Conservation (phyloP, 2,797 vertebrate genomes). For the Capromys pilorides region DNA sequence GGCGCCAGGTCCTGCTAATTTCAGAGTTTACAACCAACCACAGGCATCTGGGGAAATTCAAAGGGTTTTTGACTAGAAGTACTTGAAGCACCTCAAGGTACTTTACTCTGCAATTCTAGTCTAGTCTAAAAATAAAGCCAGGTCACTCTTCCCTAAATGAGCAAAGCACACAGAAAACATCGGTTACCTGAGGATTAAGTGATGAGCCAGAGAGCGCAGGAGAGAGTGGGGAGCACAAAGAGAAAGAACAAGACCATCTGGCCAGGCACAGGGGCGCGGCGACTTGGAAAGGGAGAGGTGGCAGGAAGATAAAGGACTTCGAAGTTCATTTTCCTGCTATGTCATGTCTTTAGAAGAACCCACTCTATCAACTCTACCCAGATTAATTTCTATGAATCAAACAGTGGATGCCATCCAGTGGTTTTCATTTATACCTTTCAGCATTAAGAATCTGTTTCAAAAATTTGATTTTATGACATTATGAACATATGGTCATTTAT, state of each 20-base stretch:
- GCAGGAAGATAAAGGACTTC: background rate
- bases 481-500: constrained; percentile 33
- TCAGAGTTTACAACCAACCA: background rate
- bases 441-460: constrained; percentile 57
- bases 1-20: background rate
- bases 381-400: constrained; percentile 62
- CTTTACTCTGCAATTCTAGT: background rate
- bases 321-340: constrained; percentile 15
- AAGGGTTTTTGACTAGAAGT: constrained; percentile 15
- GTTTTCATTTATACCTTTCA: constrained; percentile 54
- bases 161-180: constrained; percentile 22
- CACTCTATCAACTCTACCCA: constrained; percentile 30
- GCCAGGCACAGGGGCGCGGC: background rate
- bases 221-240: background rate
- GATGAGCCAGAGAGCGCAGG: background rate
- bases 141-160: background rate
- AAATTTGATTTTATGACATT: constrained; percentile 68
- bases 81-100: background rate
- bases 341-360: constrained; percentile 52
- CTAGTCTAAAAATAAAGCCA: background rate
- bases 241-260: background rate
- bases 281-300: constrained; percentile 18
- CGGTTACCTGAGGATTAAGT: background rate
- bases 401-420: constrained; percentile 21
- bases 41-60: background rate